These are phyloP conservation scores for Theocolax elegans DNA, from an alignment of 1,140 invertebrate genomes.

Conservation along the genomic window DNA sequence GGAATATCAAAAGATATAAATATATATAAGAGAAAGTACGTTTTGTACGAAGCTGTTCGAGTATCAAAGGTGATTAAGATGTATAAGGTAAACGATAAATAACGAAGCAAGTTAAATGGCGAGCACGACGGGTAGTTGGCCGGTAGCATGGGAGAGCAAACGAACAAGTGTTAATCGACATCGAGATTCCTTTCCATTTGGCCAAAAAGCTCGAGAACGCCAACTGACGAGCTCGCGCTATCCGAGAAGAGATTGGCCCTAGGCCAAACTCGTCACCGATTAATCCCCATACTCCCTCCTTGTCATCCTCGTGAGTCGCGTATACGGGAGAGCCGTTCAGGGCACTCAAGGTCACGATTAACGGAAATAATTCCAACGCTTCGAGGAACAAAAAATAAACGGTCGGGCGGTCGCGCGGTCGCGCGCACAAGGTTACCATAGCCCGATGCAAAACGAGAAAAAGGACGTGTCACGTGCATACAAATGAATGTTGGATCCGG, in stretches of 20 bases:
- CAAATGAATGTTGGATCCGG: neutral
- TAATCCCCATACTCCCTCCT: neutral
- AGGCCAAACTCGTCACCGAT: conserved; percentile 30
- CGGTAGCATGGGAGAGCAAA: neutral
- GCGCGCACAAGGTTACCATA: neutral
- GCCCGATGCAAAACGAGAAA: neutral
- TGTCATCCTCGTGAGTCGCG: neutral
- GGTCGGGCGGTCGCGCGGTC: neutral
- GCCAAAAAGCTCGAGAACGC: neutral
- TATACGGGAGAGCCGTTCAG: neutral
- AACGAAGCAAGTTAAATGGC: neutral
- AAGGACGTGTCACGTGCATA: neutral
- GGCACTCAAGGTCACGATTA: neutral
- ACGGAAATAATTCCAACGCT: neutral
- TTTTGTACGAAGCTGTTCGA: too few species aligned
- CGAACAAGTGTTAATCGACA: conserved; percentile 16
- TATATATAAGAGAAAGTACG: too few species aligned
- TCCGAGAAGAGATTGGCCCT: conserved; percentile 1
- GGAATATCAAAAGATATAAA: too few species aligned
- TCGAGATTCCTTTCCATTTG: conserved; percentile 29
- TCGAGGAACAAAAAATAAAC: too few species aligned
- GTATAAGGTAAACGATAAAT: conserved; percentile 13
- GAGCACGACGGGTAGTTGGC: neutral
- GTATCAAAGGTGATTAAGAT: too few species aligned
- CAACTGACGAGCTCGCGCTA: neutral